Evolutionary conservation across 37 sponge, comb jelly and placozoan genomes (phyloP).

Genomic region (Diacarnus erythraeanus): DNA sequence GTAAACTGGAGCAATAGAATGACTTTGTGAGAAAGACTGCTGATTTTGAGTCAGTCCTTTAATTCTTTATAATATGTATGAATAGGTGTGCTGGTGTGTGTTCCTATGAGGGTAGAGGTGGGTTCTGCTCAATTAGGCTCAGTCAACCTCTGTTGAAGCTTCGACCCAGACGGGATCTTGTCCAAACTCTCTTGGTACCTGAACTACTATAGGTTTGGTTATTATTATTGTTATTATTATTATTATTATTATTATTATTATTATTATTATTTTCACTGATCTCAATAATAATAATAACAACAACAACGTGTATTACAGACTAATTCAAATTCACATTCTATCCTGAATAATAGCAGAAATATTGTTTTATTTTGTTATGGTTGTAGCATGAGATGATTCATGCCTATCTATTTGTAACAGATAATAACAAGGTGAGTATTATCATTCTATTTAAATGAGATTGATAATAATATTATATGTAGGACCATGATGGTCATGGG

Average conservation of each 20-base stretch:
- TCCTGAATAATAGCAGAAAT: too few species aligned
- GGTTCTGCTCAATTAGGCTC: constrained; percentile 83
- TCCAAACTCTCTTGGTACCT: constrained; percentile 94
- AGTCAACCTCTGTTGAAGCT: constrained; percentile 84
- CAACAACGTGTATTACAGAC: too few species aligned
- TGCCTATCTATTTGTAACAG: constrained; percentile 94
- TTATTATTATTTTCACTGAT: too few species aligned
- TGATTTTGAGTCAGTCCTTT: neutral
- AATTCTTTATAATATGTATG: neutral
- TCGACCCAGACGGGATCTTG: constrained; percentile 87
- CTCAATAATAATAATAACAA: too few species aligned
- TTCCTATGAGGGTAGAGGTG: constrained; percentile 73
- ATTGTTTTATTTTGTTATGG: neutral
- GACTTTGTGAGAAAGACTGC: constrained; percentile 74
- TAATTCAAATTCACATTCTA: too few species aligned
- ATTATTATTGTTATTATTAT: neutral
- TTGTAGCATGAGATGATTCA: constrained; percentile 98
- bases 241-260: too few species aligned
- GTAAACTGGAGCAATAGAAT: constrained; percentile 95
- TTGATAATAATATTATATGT: neutral
- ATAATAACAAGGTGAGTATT: constrained; percentile 76
- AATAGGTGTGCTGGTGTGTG: constrained; percentile 94
- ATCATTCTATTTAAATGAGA: neutral
- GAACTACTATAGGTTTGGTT: neutral
- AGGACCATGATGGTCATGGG: constrained; percentile 97